Evolutionary conservation across 2,797 vertebrate species (phyloP), one percentile per base, ranked within the genome.

Genomic region (Poeciliopsis presidionis): DNA sequence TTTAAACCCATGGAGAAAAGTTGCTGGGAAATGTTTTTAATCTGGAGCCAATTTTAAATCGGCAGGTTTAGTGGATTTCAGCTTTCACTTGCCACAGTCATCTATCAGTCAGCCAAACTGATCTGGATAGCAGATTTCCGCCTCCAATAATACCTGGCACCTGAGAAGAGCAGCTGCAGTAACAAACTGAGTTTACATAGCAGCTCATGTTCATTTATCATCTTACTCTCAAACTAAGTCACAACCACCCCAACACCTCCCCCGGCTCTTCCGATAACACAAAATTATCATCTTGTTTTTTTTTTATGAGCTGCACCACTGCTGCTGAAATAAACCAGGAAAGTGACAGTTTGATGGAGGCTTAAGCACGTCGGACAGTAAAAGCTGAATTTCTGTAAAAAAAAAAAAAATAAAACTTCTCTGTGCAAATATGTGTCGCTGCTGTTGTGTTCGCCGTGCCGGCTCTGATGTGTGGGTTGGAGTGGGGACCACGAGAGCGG

Each of bases 151-250:
- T 71, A 82, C 72, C 87, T 47, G 87, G 86, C 84, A 79, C 81
- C 84, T 80, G 81, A 89, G 79, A 79, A 1, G 81, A 86, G 88
- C 30, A 36, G 78, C 83, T 74, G 30, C 84, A 57, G 79, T 43
- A 79, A 9, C 83, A 74, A 79, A 82, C 75, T 79, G 84, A 85
- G 85, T 84, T 88, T 87, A 84, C 84, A 82, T 49, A 61, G 86
- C 81, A 74, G 80, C 78, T 87, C 73, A 4, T 83, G 85, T 82
- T 85, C 39, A 87, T 87, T 90, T 43, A 85, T 86, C 83, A 79
- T 84, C 82, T 72, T 49, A 80, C 80, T 76, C 84, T 45, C 59
- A 73, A 61, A 76, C 79, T 22, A 67, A 79, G 65, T 73, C 84
- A 4, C 30, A 78, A 41, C 61, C 0, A 71, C n/a, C 36, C 1